Percentiles rank a stretch among this genome's conserved stretches.
Conservation (phyloP, 2,888 invertebrate species). For the Diloba caeruleocephala region DNA sequence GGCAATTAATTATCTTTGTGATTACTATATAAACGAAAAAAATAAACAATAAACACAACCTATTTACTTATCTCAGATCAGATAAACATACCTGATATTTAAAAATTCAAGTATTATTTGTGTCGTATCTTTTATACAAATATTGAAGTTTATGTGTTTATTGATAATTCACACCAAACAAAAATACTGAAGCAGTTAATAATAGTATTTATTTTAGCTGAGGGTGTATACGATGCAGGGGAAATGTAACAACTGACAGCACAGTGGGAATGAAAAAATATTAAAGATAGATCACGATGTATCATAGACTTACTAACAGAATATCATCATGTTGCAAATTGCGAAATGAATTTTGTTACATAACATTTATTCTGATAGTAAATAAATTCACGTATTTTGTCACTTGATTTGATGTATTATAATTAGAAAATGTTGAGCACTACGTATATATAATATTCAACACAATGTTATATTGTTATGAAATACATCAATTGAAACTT, state of each 20-base stretch:
- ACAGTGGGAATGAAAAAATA: not conserved
- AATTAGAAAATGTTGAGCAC: slow-evolving; percentile 6
- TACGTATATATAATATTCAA: too few relatives aligned
- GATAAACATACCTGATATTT: too few relatives aligned
- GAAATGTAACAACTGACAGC: slow-evolving; percentile 1
- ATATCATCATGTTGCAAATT: not conserved
- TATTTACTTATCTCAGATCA: slow-evolving; percentile 17
- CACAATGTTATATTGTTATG: too few relatives aligned
- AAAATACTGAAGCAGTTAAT: slow-evolving; percentile 12
- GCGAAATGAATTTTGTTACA: not conserved
- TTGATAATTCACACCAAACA: not conserved
- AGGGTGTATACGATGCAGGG: not conserved
- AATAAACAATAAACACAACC: slow-evolving; percentile 3
- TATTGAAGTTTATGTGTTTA: slow-evolving; percentile 1
- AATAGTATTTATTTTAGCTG: not conserved
- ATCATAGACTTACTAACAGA: not conserved
- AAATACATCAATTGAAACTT: too few relatives aligned
- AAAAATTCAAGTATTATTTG: too few relatives aligned
- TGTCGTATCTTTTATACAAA: slow-evolving; percentile 1
- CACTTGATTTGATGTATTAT: too few relatives aligned
- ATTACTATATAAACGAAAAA: slow-evolving; percentile 2
- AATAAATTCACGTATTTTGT: not conserved
- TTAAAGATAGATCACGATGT: not conserved
- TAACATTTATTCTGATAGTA: not conserved
- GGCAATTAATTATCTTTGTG: slow-evolving; percentile 25